Percentiles rank a stretch among this genome's conserved stretches.
Conservation (phyloP, 2,113 vertebrate species). For the Acrocephalus kingi region DNA sequence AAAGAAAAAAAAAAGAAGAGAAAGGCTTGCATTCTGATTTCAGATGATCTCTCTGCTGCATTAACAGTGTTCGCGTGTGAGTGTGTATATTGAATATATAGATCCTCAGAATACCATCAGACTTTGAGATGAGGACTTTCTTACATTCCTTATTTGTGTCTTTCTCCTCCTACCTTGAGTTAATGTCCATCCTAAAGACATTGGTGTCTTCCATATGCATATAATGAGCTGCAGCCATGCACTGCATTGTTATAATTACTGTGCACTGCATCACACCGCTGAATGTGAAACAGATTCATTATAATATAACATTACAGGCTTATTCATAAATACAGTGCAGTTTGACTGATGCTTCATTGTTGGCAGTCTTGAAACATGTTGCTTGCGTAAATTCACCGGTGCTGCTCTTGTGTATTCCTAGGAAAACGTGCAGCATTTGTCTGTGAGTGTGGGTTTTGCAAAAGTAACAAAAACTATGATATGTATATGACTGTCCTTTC, state of each 20-base stretch:
- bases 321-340: constrained; percentile 27
- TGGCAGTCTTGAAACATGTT: constrained; percentile 43
- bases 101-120: constrained; percentile 53
- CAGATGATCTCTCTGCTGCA: not conserved
- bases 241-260: constrained; percentile 14
- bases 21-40: not conserved
- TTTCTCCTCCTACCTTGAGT: constrained; percentile 23
- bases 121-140: constrained; percentile 68
- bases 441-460: not conserved
- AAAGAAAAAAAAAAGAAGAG: not conserved
- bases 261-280: constrained; percentile 13
- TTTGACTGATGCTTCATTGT: constrained; percentile 40
- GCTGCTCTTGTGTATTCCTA: constrained; percentile 38
- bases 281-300: constrained; percentile 48
- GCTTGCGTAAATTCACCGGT: constrained; percentile 51
- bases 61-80: not conserved
- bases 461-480: not conserved
- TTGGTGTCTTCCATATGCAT: constrained; percentile 34
- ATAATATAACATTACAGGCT: constrained; percentile 40
- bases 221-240: constrained; percentile 16
- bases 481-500: constrained; percentile 12
- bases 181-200: constrained; percentile 37
- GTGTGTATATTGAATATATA: not conserved
- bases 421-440: not conserved
- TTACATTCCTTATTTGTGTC: constrained; percentile 19